Base-by-base conservation (phyloP, 2,888 invertebrate genomes). In the Notocelia uddmanniana region DNA sequence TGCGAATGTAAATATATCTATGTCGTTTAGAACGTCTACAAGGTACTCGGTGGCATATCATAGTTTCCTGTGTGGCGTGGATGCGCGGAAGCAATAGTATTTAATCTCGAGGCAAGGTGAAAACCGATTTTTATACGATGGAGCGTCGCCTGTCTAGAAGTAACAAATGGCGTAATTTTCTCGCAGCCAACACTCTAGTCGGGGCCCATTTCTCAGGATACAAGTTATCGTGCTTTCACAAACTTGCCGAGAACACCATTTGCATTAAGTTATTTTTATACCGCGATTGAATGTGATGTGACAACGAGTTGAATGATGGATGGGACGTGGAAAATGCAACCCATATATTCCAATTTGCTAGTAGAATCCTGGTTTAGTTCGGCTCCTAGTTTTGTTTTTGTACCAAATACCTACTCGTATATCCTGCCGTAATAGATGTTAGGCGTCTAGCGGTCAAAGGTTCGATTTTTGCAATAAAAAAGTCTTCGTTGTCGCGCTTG, bases 201-300 rank as follows among this genome's bases (percentile, higher is more conserved):
- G 68, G 74, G 74, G 75, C 81, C 83, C 85, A 85, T 86, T 87
- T 83, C 82, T 87, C 85, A 86, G 83, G 84, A 84, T 86, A 77
- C 81, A 81, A 85, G 78, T 85, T 88, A 86, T 85, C 85, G 77
- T 82, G 80, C 80, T 81, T 81, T 82, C 79, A 81, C 83, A 80
- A 84, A 83, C 80, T 84, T 79, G 78, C 79, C 76, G 79, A 75
- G 79, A 79, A 77, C 77, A 58, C 75, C 74, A 85, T 85, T 84
- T 85, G 81, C 83, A 82, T 84, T 76, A 78, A 81, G 80, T 77
- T 84, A 79, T 78, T 75, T 75, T 58, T 75, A 68, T 72, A 69
- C 52, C 66, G 58, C 73, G 60, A 58, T 76, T 76, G 74, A 77
- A 75, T 73, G 76, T 76, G 77, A 79, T 80, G 76, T 75, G 77